Percentiles rank a stretch among this genome's conserved stretches.
phyloP scores from a whole-genome alignment of 2,113 vertebrate genomes.

The Dunckerocampus dactyliophorus region DNA sequence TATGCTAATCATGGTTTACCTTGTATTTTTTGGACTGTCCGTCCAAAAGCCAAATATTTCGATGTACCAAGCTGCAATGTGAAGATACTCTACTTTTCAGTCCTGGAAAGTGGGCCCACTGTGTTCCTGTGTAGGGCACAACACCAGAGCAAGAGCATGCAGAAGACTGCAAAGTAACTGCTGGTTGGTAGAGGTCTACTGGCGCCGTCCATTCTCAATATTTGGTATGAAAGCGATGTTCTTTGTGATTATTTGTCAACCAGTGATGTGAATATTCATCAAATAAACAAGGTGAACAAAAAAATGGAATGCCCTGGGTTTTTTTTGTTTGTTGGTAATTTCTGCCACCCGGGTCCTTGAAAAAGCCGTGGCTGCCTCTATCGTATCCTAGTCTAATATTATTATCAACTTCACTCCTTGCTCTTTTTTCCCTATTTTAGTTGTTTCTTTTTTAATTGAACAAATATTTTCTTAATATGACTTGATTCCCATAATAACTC shows the following conservation, averaged over 20 bases:
- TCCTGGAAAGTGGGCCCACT: constrained; percentile 39
- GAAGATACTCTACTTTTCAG: constrained; percentile 38
- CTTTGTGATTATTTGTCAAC: constrained; percentile 77
- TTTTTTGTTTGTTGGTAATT: constrained; percentile 15
- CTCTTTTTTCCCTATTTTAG: too few relatives aligned
- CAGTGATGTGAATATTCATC: constrained; percentile 77
- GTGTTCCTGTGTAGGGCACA: constrained; percentile 52
- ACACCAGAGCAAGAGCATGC: constrained; percentile 64
- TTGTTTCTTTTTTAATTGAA: too few relatives aligned
- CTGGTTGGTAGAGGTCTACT: constrained; percentile 52
- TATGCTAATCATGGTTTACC: too few relatives aligned
- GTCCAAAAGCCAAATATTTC: background rate
- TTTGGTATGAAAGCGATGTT: constrained; percentile 77
- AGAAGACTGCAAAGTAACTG: constrained; percentile 54
- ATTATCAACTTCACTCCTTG: too few relatives aligned
- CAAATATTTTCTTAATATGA: too few relatives aligned
- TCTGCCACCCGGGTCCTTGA: background rate
- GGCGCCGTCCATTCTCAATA: constrained; percentile 65
- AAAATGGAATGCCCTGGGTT: background rate
- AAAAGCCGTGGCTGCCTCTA: too few relatives aligned
- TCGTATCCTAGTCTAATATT: too few relatives aligned
- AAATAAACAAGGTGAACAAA: constrained; percentile 63
- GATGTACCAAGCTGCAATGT: background rate
- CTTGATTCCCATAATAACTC: too few relatives aligned
- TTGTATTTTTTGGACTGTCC: too few relatives aligned